Evolutionary conservation across 2,113 vertebrate genomes (phyloP).

Genomic region (Malurus elegans): DNA sequence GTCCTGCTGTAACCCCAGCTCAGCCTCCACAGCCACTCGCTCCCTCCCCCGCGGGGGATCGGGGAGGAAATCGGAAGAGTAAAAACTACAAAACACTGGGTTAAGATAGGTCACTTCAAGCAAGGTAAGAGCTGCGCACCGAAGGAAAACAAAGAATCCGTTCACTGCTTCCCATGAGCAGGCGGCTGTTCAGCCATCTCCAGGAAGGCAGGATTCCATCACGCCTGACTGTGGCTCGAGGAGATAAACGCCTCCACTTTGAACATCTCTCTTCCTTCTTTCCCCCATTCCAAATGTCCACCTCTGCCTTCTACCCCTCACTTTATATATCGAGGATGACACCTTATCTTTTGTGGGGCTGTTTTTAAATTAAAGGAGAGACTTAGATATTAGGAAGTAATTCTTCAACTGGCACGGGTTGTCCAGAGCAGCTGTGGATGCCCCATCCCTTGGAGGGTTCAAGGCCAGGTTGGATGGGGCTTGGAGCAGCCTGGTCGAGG

Average conservation of each 20-base stretch:
- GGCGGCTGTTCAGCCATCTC: not conserved
- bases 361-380: not conserved
- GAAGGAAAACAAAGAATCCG: not conserved
- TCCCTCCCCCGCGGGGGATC: too few species aligned
- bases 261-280: not conserved
- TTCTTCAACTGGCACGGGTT: not conserved
- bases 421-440: not conserved
- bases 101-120: not conserved
- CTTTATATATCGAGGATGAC: rapidly evolving
- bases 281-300: rapidly evolving
- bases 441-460: not conserved
- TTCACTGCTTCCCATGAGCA: not conserved
- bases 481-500: not conserved
- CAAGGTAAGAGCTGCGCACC: too few species aligned
- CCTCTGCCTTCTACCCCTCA: not conserved
- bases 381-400: not conserved
- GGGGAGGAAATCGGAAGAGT: too few species aligned
- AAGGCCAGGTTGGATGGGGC: not conserved
- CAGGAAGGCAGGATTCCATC: not conserved
- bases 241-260: rapidly evolving
- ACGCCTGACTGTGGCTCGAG: rapidly evolving
- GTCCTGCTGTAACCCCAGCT: not conserved
- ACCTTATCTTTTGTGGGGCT: rapidly evolving
- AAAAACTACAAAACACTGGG: not conserved
- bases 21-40: not conserved